These are phyloP conservation scores for Meteorus cinctellus DNA, from an alignment of 2,888 invertebrate species.

Conservation along the genomic window DNA sequence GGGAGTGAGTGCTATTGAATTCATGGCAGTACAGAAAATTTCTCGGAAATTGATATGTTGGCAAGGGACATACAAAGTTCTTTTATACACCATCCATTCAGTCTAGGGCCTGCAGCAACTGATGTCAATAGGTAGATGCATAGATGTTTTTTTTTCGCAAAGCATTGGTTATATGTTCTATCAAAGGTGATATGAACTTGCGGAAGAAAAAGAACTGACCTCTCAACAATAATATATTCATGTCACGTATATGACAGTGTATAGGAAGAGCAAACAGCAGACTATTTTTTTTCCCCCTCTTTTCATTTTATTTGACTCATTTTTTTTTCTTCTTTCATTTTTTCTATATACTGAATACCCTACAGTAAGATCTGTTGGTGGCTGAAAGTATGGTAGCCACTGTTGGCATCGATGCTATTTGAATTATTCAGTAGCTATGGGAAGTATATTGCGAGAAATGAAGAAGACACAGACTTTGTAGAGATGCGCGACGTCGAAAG, in stretches of 20 bases:
- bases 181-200: constrained; percentile 31
- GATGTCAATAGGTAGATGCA: not conserved
- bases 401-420: constrained; percentile 50
- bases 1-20: constrained; percentile 32
- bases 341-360: constrained; percentile 49
- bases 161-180: constrained; percentile 37
- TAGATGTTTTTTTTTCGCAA: not conserved
- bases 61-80: constrained; percentile 39
- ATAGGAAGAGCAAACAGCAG: constrained; percentile 39
- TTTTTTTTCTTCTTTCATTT: not conserved
- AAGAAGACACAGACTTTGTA: not conserved
- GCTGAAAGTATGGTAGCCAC: constrained; percentile 41
- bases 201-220: constrained; percentile 13
- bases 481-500: constrained; percentile 16
- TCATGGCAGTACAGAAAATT: constrained; percentile 51
- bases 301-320: not conserved
- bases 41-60: constrained; percentile 62
- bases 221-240: constrained; percentile 41
- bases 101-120: constrained; percentile 19
- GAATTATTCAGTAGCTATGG: constrained; percentile 51
- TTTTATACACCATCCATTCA: not conserved
- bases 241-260: constrained; percentile 44
- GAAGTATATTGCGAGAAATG: constrained; percentile 7
- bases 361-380: not conserved
- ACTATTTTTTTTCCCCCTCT: constrained; percentile 8